Base-by-base conservation (phyloP, 2,888 invertebrate species). In the Cartodere bifasciata region DNA sequence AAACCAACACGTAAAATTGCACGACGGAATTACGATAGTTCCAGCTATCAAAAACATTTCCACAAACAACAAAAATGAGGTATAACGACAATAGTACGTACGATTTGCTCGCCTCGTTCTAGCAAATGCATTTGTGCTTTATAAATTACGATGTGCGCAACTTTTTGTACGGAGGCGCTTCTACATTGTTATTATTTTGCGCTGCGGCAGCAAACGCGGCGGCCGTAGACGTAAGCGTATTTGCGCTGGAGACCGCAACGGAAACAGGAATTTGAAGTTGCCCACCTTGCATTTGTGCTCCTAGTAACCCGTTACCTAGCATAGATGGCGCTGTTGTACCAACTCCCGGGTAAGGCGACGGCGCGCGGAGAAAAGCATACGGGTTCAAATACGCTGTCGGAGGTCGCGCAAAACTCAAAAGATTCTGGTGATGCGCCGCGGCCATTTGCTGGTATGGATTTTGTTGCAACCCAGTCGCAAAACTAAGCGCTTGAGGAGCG, bases 91-190 rank as follows among this genome's bases (percentile, higher is more conserved):
- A n/a, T n/a, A n/a, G n/a, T n/a, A n/a, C n/a, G n/a, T n/a, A n/a
- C n/a, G n/a, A n/a, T n/a, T n/a, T n/a, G n/a, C n/a, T n/a, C n/a
- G n/a, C n/a, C n/a, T n/a, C n/a, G n/a, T n/a, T n/a, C n/a, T n/a
- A n/a, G n/a, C n/a, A n/a, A n/a, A n/a, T n/a, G n/a, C n/a, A n/a
- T n/a, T n/a, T n/a, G n/a, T n/a, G n/a, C n/a, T n/a, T n/a, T n/a
- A n/a, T 31, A 16, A 38, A 42, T 67, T 79, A 81, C 56, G 79
- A 84, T 50, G 86, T 86, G 68, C 86, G 86, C 76, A 86, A 79
- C 67, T 86, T 86, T 65, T 87, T 87, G 64, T 83, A 86, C 35
- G 87, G 87, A 58, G 85, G 85, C 56, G 82, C 68, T 13, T 73
- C 72, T 36, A 70, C 67, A 42, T 60, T 60, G 23, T 54, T 53